Evolutionary conservation across 2,113 vertebrate genomes (phyloP).

Genomic region (Psammodynastes pulverulentus): DNA sequence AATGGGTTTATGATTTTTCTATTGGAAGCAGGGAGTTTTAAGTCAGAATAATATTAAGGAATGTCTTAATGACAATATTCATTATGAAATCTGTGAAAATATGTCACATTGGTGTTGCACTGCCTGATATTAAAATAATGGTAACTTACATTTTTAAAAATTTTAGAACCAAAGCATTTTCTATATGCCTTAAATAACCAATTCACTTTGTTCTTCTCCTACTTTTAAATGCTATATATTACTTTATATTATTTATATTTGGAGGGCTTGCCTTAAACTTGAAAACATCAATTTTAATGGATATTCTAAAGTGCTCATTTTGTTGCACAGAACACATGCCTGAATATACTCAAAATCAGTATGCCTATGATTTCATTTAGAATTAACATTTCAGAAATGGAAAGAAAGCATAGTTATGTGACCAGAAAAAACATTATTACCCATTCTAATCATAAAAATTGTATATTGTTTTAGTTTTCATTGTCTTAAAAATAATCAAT

Average conservation of each 20-base stretch:
- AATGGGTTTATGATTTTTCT: neutral
- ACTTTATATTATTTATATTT: constrained; percentile 21
- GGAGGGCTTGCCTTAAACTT: constrained; percentile 7
- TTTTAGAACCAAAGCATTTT: constrained; percentile 28
- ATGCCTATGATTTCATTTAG: constrained; percentile 7
- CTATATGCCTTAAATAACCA: neutral
- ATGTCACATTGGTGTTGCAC: constrained; percentile 62
- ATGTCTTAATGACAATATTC: constrained; percentile 1
- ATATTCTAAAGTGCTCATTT: neutral
- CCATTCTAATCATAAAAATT: constrained; percentile 33
- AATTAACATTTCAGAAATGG: constrained; percentile 20
- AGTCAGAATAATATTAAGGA: constrained; percentile 21
- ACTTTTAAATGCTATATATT: neutral
- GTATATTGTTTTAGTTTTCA: constrained; percentile 11
- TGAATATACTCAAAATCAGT: constrained; percentile 41
- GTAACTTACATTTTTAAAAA: neutral
- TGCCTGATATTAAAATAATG: constrained; percentile 17
- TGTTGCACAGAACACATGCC: constrained; percentile 23
- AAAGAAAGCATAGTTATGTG: constrained; percentile 29
- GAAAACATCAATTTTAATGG: neutral
- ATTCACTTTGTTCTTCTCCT: constrained; percentile 6
- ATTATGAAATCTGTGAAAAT: constrained; percentile 51
- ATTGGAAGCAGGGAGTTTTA: constrained; percentile 31
- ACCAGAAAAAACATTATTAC: constrained; percentile 58
- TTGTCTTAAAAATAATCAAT: neutral